Conservation (phyloP, 1,140 invertebrate genomes). For the Diorhabda elongata region DNA sequence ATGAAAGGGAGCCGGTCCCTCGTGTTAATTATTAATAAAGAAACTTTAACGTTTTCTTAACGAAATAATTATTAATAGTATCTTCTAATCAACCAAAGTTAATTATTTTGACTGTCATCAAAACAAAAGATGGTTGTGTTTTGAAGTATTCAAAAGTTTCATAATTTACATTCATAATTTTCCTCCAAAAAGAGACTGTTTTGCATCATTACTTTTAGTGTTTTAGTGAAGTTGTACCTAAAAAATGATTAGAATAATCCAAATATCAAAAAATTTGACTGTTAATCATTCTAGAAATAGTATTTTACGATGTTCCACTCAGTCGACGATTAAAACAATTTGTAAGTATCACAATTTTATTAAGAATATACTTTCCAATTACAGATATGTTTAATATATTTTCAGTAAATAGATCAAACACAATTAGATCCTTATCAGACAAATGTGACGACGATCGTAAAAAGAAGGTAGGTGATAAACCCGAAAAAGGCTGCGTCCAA, state of each 20-base stretch:
- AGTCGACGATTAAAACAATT: not conserved
- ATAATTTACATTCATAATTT: not conserved
- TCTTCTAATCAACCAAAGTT: not conserved
- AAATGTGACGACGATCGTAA: constrained; percentile 16
- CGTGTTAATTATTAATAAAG: not conserved
- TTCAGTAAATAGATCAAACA: constrained; percentile 14
- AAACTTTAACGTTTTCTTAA: not conserved
- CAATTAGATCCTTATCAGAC: constrained; percentile 1
- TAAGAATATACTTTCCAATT: not conserved
- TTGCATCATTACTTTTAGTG: no score
- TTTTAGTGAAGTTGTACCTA: no score
- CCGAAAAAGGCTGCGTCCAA: constrained; percentile 14
- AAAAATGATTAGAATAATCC: constrained; percentile 6
- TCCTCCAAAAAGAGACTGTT: not conserved
- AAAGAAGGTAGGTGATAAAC: constrained; percentile 26
- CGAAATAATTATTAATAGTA: not conserved
- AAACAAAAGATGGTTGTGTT: not conserved
- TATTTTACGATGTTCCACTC: not conserved
- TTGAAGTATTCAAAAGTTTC: not conserved
- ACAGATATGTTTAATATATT: not conserved
- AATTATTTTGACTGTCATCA: not conserved
- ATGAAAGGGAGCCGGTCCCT: not conserved
- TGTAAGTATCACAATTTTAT: not conserved
- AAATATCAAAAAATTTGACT: constrained; percentile 1
- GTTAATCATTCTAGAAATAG: constrained; percentile 4